phyloP scores from a whole-genome alignment of 2,113 vertebrate genomes.

The Strigops habroptila region DNA sequence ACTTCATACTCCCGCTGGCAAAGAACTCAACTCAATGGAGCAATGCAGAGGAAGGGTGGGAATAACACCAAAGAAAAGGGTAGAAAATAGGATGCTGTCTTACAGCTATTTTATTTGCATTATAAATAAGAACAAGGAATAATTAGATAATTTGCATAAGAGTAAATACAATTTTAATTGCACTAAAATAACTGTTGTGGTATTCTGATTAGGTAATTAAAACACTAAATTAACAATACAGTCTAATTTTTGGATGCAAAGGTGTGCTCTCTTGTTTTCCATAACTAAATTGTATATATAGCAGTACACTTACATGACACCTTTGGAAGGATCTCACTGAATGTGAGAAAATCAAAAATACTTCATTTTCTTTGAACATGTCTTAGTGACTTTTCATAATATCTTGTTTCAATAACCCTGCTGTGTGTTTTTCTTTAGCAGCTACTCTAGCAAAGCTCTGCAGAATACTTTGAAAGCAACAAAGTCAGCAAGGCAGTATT shows the following conservation, averaged over 20 bases:
- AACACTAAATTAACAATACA: neutral
- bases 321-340: neutral
- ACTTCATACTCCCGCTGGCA: neutral
- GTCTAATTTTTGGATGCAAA: neutral
- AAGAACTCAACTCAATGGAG: neutral
- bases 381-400: neutral
- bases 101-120: neutral
- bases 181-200: neutral
- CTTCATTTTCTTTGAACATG: constrained; percentile 1
- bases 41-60: neutral
- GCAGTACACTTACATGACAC: neutral
- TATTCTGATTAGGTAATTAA: neutral
- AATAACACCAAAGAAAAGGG: neutral
- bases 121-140: neutral
- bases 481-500: constrained; percentile 42
- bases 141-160: neutral
- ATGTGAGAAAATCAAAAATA: neutral
- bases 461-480: constrained; percentile 54
- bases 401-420: neutral
- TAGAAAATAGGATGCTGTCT: neutral
- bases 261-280: neutral
- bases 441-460: constrained; percentile 6
- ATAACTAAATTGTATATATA: neutral
- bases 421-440: neutral
- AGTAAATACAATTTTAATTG: neutral